Evolutionary conservation across 2,797 vertebrate genomes (phyloP), one percentile per base, ranked within the genome.

Genomic region (Helicolenus hilgendorfi): DNA sequence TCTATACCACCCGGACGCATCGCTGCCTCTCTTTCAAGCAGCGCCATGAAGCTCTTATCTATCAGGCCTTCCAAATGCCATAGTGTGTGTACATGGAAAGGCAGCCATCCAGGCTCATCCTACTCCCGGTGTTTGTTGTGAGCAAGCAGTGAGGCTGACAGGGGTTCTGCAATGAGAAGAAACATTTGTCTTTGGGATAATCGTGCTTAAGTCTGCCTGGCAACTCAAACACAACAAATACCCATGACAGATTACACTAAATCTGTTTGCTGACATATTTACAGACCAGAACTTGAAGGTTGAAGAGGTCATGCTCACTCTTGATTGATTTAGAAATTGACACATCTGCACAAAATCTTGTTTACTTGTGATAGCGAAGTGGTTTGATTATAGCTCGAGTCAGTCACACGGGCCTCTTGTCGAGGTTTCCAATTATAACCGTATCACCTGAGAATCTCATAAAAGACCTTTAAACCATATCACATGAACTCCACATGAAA

Each of bases 161-260:
- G 14, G 49, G 69, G 24, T 74, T 86, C 69, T 60, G 83, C 41
- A 79, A 64, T 55, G 60, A 83, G 31, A 70, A 81, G 72, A 89
- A 90, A 83, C 60, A 60, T 94, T 93, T 93, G 85, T 91, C 85
- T 94, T 92, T 86, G 69, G 83, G 88, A 94, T 94, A 89, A 93
- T 89, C 41, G 70, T 82, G 78, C 92, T 90, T 88, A 91, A 86
- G 78, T 92, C 72, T 68, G 63, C 81, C 73, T 65, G 56, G 87
- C 86, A 88, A 91, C 85, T 87, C 88, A 84, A 85, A 89, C 88
- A 85, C 56, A 64, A 53, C 79, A 86, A 84, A 84, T 72, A 92
- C 79, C 77, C 84, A 77, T 77, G 80, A 80, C 62, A 88, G 80
- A 85, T 91, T 85, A 88, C 65, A 59, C 71, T 64, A 84, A 89